Evolutionary conservation across 1,140 invertebrate species (phyloP).

Genomic region (Drosophila biarmipes): DNA sequence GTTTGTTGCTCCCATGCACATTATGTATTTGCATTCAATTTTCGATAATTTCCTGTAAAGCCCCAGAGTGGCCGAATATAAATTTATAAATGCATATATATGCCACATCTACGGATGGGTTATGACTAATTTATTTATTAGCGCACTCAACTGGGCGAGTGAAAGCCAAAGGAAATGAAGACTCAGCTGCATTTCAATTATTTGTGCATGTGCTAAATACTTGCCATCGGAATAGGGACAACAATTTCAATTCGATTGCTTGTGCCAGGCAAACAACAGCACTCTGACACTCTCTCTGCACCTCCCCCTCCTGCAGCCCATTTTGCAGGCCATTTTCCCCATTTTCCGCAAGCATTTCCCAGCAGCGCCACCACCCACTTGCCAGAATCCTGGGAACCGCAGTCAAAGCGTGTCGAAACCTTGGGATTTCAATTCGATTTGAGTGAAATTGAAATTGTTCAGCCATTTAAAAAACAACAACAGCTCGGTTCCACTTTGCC

Average conservation of each 20-base stretch:
- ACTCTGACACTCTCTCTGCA: slow-evolving; percentile 1
- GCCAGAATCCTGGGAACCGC: slow-evolving; percentile 1
- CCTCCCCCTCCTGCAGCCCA: neutral
- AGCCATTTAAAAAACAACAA: slow-evolving; percentile 1
- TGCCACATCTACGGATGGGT: neutral
- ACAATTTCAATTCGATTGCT: slow-evolving; percentile 35
- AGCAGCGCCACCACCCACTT: too few species aligned
- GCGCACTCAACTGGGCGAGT: slow-evolving; percentile 18
- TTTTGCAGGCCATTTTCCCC: neutral
- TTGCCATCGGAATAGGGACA: slow-evolving; percentile 24
- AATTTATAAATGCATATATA: neutral
- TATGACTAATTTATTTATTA: slow-evolving; percentile 54
- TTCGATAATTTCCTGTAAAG: slow-evolving; percentile 55
- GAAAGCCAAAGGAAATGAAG: slow-evolving; percentile 28
- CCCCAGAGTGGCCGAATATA: slow-evolving; percentile 19
- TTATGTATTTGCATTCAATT: slow-evolving; percentile 61
- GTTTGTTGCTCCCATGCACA: slow-evolving; percentile 13
- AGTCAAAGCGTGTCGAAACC: slow-evolving; percentile 17
- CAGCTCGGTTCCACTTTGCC: neutral
- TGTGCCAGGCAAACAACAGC: slow-evolving; percentile 28
- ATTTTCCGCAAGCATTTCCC: neutral
- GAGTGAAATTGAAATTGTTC: slow-evolving; percentile 12
- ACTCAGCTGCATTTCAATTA: slow-evolving; percentile 44
- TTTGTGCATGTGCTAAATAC: slow-evolving; percentile 43
- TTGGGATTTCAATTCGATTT: slow-evolving; percentile 14